A percentile compares a stretch with the other conserved stretches of the same genome.
Evolutionary conservation across 2,113 vertebrate genomes (phyloP).

Genomic region (Pachyramphus minor): DNA sequence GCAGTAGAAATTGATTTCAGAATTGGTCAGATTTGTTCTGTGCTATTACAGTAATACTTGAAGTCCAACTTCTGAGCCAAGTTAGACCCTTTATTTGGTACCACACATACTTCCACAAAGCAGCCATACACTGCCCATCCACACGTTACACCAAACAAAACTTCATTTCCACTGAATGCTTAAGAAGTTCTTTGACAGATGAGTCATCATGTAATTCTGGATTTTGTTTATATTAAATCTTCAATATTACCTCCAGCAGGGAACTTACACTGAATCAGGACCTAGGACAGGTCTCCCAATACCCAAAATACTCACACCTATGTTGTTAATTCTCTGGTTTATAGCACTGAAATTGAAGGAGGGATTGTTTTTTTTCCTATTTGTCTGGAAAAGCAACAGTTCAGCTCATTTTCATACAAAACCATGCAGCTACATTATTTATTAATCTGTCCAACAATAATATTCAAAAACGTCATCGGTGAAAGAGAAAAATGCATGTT

Average conservation of each 20-base stretch:
- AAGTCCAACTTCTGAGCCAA: neutral
- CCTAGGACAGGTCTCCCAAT: conserved; percentile 2
- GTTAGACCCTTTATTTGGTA: neutral
- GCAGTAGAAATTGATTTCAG: conserved; percentile 43
- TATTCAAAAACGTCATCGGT: neutral
- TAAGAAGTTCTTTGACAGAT: neutral
- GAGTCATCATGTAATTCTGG: neutral
- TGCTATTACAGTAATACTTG: neutral
- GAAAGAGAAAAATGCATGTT: rapidly evolving
- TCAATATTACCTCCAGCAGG: neutral
- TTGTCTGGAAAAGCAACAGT: neutral
- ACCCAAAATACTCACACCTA: neutral
- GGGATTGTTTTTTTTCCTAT: neutral
- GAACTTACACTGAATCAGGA: neutral
- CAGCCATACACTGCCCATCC: neutral
- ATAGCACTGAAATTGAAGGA: neutral
- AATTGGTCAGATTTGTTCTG: neutral
- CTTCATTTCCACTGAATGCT: neutral
- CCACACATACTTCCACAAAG: neutral
- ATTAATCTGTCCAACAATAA: neutral
- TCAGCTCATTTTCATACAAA: neutral
- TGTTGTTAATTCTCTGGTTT: neutral
- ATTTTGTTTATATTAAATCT: neutral
- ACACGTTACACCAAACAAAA: neutral
- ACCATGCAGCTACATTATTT: neutral